Evolutionary conservation across 2,888 invertebrate genomes (phyloP).

Genomic region (Horisme vitalbata): DNA sequence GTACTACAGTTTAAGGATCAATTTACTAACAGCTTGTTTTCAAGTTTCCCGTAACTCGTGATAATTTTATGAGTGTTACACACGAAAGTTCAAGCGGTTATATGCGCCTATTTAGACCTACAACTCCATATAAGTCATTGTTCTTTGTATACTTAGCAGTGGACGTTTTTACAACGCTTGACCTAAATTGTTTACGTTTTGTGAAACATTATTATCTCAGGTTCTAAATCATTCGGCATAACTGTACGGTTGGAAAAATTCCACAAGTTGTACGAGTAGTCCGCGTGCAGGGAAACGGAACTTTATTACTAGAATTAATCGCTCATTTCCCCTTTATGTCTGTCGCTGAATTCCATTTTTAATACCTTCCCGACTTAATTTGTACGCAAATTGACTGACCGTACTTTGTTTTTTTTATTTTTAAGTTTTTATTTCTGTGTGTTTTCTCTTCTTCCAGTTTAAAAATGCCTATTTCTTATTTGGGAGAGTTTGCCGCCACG

Average conservation of each 20-base stretch:
- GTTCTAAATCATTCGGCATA: constrained; percentile 37
- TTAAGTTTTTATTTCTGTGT: no score
- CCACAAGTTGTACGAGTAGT: constrained; percentile 30
- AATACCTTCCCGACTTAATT: constrained; percentile 23
- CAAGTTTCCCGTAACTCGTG: constrained; percentile 63
- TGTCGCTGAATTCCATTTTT: constrained; percentile 26
- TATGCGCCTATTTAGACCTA: constrained; percentile 44
- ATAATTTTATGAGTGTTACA: constrained; percentile 72
- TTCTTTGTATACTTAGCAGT: constrained; percentile 32
- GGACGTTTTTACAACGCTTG: constrained; percentile 42
- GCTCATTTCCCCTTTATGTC: constrained; percentile 31
- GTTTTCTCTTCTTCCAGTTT: no score
- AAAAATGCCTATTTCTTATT: no score
- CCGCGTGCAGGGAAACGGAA: constrained; percentile 25
- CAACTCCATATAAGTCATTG: constrained; percentile 20
- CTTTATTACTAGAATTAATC: constrained; percentile 27
- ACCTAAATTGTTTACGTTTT: constrained; percentile 49
- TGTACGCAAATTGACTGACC: constrained; percentile 16
- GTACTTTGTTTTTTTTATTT: no score
- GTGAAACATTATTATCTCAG: constrained; percentile 35
- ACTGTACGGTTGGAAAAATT: constrained; percentile 33
- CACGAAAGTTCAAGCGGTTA: constrained; percentile 67
- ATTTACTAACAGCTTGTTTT: constrained; percentile 69
- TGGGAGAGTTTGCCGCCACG: no score
- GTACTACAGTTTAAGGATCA: constrained; percentile 52